Conservation (phyloP, 2,797 vertebrate species). For the Syngnathus acus region DNA sequence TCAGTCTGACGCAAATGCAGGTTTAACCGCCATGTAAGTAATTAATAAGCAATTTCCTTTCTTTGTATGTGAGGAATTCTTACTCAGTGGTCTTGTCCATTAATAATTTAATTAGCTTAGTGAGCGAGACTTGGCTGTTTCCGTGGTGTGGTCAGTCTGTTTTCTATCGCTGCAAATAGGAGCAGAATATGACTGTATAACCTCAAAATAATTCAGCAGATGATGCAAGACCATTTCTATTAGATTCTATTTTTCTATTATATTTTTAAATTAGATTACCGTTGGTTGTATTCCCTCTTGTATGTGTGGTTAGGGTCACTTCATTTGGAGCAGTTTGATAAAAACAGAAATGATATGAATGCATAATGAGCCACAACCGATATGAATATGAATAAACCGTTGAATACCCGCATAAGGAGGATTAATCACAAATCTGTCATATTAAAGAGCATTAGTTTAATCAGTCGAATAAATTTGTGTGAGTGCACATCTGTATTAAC, state of each 20-base stretch:
- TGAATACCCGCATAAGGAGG: not conserved
- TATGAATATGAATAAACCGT: not conserved
- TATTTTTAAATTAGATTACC: too few relatives aligned
- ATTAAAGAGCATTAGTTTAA: not conserved
- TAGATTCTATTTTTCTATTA: too few relatives aligned
- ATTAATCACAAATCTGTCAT: not conserved
- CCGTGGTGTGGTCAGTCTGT: not conserved
- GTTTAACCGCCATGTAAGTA: not conserved
- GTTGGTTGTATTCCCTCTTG: too few relatives aligned
- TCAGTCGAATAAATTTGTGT: not conserved
- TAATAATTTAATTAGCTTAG: conserved; percentile 3
- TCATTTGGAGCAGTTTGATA: too few relatives aligned
- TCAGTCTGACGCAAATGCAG: not conserved
- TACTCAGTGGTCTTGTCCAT: not conserved
- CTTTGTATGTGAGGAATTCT: not conserved
- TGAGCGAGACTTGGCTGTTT: not conserved
- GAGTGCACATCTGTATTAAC: not conserved
- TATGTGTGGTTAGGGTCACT: too few relatives aligned
- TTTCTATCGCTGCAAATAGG: not conserved
- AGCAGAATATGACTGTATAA: not conserved
- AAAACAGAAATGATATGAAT: too few relatives aligned
- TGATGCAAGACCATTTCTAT: too few relatives aligned
- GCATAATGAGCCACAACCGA: too few relatives aligned
- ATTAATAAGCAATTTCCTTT: not conserved
- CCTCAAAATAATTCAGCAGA: too few relatives aligned